Conservation (phyloP, 64 coral and sea anemone species). For the Stylophora pistillata region DNA sequence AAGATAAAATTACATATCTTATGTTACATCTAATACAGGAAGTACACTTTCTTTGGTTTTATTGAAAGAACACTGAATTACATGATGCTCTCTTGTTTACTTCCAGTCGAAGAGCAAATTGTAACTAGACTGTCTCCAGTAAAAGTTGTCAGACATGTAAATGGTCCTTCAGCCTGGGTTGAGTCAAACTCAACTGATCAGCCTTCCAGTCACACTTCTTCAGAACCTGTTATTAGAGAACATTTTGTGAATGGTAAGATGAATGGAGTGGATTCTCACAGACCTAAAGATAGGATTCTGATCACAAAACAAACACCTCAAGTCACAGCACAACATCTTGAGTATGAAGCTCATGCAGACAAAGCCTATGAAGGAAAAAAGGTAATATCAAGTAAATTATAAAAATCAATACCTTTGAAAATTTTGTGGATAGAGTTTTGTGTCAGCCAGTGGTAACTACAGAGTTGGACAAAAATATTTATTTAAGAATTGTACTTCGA, state of each 20-base stretch:
- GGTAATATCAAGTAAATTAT: neutral
- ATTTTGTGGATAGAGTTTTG: neutral
- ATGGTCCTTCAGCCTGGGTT: constrained; percentile 81
- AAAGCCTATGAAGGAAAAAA: neutral
- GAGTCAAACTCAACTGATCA: neutral
- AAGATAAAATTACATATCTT: too few species aligned
- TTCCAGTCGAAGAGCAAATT: constrained; percentile 19
- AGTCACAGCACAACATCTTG: neutral
- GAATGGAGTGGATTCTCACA: neutral
- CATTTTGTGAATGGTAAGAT: neutral
- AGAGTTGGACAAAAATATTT: too few species aligned
- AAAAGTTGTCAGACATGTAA: constrained; percentile 60
- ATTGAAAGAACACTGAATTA: neutral
- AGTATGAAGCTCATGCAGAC: neutral
- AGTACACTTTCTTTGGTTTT: neutral
- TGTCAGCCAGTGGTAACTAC: neutral
- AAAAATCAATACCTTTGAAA: too few species aligned
- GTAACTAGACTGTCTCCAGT: constrained; percentile 28
- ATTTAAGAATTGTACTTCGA: too few species aligned
- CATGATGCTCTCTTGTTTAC: neutral
- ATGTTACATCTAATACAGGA: too few species aligned
- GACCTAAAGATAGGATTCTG: neutral
- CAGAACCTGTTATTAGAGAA: neutral
- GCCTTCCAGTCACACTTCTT: neutral
- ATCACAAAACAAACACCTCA: neutral